A percentile compares a stretch with the other conserved stretches of the same genome.
These are phyloP conservation scores for Gorsachius goisagi DNA, from an alignment of 2,113 vertebrate species.

Conservation along the genomic window DNA sequence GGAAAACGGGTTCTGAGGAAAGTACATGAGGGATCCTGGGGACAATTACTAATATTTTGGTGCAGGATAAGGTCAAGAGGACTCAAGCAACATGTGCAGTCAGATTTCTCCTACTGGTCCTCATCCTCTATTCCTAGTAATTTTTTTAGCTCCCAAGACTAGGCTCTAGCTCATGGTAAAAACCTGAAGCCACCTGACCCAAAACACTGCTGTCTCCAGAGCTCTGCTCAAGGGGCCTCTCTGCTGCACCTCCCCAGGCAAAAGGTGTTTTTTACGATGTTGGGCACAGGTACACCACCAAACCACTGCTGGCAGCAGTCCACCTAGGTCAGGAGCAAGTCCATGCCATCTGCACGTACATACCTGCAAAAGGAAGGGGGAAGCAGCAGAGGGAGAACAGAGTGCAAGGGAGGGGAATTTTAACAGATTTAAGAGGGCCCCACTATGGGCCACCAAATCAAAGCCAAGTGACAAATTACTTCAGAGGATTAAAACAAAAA, in stretches of 20 bases:
- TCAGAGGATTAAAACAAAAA: background rate
- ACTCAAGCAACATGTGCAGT: background rate
- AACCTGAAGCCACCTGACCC: background rate
- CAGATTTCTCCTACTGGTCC: background rate
- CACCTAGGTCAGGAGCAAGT: background rate
- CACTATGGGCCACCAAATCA: background rate
- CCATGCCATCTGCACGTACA: accelerated
- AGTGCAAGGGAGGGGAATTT: background rate
- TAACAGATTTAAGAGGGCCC: background rate
- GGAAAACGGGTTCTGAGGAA: background rate
- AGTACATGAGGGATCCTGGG: background rate
- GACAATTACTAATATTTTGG: background rate
- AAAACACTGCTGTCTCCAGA: background rate
- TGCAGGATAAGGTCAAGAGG: background rate
- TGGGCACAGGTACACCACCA: background rate
- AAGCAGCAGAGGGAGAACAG: background rate
- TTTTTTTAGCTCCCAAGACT: background rate
- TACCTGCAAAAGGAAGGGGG: background rate
- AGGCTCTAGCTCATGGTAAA: background rate
- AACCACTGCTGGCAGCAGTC: background rate
- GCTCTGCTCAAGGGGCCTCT: background rate
- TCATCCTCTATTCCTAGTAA: background rate
- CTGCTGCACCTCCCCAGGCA: background rate
- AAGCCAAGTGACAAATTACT: background rate
- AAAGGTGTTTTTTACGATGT: background rate